phyloP scores from a whole-genome alignment of 2,113 vertebrate genomes.

The Petrocephalus microphthalmus region DNA sequence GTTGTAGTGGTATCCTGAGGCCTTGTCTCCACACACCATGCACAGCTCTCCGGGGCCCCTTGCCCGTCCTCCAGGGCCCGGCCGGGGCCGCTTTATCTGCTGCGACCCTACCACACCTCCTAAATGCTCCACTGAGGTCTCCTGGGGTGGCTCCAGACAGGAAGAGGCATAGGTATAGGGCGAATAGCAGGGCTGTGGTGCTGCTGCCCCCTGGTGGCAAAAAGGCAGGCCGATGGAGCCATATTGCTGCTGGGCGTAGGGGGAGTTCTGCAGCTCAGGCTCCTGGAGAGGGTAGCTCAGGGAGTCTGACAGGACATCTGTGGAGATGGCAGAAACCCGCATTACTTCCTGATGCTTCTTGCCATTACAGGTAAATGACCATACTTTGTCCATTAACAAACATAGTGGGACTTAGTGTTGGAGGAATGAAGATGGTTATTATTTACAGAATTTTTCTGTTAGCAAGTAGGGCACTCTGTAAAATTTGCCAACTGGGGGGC shows the following conservation, averaged over 20 bases:
- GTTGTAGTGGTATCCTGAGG: constrained; percentile 91
- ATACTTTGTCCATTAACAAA: neutral
- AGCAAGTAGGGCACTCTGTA: neutral
- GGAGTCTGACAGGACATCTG: constrained; percentile 80
- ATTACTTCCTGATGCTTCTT: no score
- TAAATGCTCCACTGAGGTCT: constrained; percentile 40
- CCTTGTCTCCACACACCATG: constrained; percentile 87
- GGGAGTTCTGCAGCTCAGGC: constrained; percentile 68
- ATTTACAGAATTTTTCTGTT: neutral
- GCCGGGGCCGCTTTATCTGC: constrained; percentile 60
- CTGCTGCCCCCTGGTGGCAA: constrained; percentile 59
- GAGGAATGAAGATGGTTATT: neutral
- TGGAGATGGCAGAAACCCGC: neutral
- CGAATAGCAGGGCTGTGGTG: constrained; percentile 63
- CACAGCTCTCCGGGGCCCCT: constrained; percentile 85
- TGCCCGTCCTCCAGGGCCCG: constrained; percentile 58
- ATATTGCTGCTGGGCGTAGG: constrained; percentile 72
- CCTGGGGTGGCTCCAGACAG: constrained; percentile 51
- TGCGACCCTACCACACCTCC: constrained; percentile 45
- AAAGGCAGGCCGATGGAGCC: constrained; percentile 60
- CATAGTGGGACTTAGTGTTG: neutral
- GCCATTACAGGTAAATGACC: neutral
- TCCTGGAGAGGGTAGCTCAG: constrained; percentile 75
- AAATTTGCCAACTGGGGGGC: neutral
- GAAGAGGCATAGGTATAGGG: constrained; percentile 61